Conservation (phyloP, 1,140 invertebrate species). For the Oncopeltus fasciatus region DNA sequence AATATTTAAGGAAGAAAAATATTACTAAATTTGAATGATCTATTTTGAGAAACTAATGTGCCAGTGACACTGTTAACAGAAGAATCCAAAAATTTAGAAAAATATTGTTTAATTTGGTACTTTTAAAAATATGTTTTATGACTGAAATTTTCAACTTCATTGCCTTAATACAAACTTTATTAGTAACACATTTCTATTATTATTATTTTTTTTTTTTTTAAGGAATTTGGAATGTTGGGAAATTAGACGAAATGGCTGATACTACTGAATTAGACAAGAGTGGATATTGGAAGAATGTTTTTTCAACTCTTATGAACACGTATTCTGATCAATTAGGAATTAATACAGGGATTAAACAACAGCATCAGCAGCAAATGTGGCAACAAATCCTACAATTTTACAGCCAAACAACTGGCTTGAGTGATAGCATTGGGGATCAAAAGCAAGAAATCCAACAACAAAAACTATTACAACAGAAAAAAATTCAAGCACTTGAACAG, state of each 20-base stretch:
- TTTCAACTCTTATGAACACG: neutral
- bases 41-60: no score
- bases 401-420: constrained; percentile 55
- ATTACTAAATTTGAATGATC: no score
- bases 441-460: constrained; percentile 43
- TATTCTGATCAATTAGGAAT: neutral
- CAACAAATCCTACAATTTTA: constrained; percentile 14
- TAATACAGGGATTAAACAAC: neutral
- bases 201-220: neutral
- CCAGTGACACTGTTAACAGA: no score
- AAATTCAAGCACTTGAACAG: neutral
- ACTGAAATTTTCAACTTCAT: no score
- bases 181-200: no score
- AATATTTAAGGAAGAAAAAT: no score
- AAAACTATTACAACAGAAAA: neutral
- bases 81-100: no score
- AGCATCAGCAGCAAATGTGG: neutral
- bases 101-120: no score
- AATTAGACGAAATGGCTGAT: neutral
- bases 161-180: no score
- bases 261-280: neutral
- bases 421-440: constrained; percentile 65
- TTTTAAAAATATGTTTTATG: no score
- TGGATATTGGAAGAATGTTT: neutral
- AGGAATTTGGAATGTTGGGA: neutral